phyloP scores from a whole-genome alignment of 2,797 vertebrate genomes.

The Masticophis lateralis region DNA sequence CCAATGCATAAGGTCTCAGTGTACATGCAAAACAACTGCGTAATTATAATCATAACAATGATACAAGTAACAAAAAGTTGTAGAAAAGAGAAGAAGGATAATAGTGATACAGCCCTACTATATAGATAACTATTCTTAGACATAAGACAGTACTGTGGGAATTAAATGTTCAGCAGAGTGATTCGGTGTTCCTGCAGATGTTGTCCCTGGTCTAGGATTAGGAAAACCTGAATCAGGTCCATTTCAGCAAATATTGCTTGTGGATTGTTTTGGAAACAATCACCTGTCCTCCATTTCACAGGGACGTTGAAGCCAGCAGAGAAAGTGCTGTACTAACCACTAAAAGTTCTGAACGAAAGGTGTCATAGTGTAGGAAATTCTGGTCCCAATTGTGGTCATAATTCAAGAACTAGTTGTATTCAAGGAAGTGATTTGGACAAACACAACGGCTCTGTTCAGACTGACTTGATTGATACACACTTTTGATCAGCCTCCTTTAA shows the following conservation, averaged over 20 bases:
- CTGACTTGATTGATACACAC: conserved; percentile 5
- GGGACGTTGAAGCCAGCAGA: background rate
- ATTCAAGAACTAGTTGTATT: background rate
- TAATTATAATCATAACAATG: too few species aligned
- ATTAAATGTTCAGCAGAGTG: too few species aligned
- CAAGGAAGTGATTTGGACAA: background rate
- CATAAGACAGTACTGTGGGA: too few species aligned
- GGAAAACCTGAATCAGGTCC: background rate
- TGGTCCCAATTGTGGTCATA: background rate
- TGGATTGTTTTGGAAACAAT: background rate
- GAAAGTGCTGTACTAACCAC: background rate
- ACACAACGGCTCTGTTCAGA: conserved; percentile 11
- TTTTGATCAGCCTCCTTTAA: conserved; percentile 7
- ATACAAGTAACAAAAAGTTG: too few species aligned
- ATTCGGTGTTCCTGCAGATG: background rate
- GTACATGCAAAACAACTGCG: too few species aligned
- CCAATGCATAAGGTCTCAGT: too few species aligned
- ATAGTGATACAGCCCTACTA: too few species aligned
- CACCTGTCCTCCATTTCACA: background rate
- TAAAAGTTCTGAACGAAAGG: background rate
- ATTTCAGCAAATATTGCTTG: background rate
- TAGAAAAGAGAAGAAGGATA: too few species aligned
- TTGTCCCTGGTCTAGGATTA: background rate
- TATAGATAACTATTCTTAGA: too few species aligned
- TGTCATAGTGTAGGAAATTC: too few species aligned